Evolutionary conservation across 1,140 invertebrate genomes (phyloP), one percentile per base, ranked within the genome.

Genomic region (Leptopilina boulardi): DNA sequence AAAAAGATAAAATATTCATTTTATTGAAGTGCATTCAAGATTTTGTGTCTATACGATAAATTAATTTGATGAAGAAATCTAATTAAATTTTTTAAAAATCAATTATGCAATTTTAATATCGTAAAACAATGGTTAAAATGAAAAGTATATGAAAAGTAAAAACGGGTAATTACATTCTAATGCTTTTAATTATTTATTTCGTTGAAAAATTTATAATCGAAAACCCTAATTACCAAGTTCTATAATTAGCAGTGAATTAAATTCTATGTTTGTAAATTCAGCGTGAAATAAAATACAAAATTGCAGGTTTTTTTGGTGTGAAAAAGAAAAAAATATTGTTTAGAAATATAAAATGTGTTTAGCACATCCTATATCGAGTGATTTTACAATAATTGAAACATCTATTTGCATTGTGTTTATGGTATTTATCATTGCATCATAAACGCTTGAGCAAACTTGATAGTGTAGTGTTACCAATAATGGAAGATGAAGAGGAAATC

Each of bases 401-500:
- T 34, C 26, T 15, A 26, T 30, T 66, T 66, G 6, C 47, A 38
- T 38, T 51, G 47, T 30, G 26, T 66, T 66, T 66, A 66, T 66
- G 26, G 15, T 66, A 30, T 34, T 66, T 66, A 66, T 66, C 13
- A 30, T 66, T 30, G 59, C 59, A 66, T 66, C 23, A 66, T 30
- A 66, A 66, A n/a, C 11, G 26, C 26, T 30, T 66, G 26, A 66
- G 59, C 21, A 66, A 66, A 66, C 26, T 8, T 30, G 11, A 34
- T 15, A 66, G 21, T 66, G 13, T 13, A 66, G 21, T 66, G 59
- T 66, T 34, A 30, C 59, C 59, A 66, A 34, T 34, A 66, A 66
- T n/a, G 59, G 59, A 66, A 66, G 59, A 66, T 34, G 59, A 34
- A 3, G 59, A 66, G 59, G 59, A 66, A 66, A 66, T 34, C 59